phyloP scores from a whole-genome alignment of 2,888 invertebrate genomes.

The Miltochrista miniata region DNA sequence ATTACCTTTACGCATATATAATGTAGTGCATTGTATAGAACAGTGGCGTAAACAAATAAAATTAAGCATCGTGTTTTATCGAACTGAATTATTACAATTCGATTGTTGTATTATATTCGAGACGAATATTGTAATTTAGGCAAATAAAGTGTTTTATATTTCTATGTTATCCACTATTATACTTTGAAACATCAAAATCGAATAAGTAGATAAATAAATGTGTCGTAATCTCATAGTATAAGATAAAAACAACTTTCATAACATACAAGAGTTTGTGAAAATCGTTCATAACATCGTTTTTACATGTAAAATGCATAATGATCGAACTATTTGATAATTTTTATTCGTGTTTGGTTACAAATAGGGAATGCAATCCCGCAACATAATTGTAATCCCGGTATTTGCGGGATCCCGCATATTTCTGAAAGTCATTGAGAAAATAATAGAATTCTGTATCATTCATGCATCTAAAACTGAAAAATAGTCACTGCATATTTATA shows the following conservation, averaged over 20 bases:
- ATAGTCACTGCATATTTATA: too few species aligned
- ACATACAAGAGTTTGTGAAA: neutral
- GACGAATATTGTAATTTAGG: neutral
- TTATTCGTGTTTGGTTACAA: too few species aligned
- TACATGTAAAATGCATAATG: conserved; percentile 5
- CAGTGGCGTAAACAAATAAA: neutral
- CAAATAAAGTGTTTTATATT: neutral
- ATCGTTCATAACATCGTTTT: neutral
- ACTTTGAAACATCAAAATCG: conserved; percentile 3
- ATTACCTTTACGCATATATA: neutral
- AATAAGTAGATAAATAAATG: neutral
- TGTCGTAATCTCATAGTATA: neutral
- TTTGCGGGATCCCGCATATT: too few species aligned
- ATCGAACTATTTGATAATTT: too few species aligned
- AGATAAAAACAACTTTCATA: neutral
- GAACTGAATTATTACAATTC: neutral
- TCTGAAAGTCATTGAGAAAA: too few species aligned
- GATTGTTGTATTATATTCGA: neutral
- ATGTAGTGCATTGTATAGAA: neutral
- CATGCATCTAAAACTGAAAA: too few species aligned
- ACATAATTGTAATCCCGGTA: too few species aligned
- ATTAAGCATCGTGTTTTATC: neutral
- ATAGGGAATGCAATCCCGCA: too few species aligned
- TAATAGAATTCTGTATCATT: too few species aligned
- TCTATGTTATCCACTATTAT: neutral